A percentile compares a stretch with the other conserved stretches of the same genome.
These are phyloP conservation scores for Muricea muricata DNA, from an alignment of 92 coral and sea anemone genomes.

Conservation along the genomic window DNA sequence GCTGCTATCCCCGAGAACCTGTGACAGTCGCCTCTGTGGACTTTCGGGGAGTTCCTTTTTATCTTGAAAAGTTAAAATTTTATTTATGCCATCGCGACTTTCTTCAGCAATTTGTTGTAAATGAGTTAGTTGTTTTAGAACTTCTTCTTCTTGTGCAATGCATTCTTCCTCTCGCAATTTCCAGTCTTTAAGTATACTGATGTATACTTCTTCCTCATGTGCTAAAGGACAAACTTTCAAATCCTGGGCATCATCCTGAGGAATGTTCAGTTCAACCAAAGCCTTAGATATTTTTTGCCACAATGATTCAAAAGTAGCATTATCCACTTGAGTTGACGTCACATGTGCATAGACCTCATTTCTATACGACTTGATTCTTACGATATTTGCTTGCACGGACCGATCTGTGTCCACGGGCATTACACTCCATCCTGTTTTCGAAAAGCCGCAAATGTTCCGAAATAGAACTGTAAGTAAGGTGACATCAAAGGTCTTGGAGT, in stretches of 20 bases:
- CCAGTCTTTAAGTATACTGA: neutral
- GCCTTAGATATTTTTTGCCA: neutral
- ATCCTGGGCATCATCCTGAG: neutral
- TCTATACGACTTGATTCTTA: neutral
- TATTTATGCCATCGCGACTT: neutral
- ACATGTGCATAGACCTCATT: constrained; percentile 2
- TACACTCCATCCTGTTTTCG: neutral
- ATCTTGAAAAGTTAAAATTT: too few relatives aligned
- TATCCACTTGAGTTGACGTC: neutral
- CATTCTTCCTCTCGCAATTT: neutral
- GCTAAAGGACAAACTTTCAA: neutral
- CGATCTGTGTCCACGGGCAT: neutral
- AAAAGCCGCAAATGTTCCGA: neutral
- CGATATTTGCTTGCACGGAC: neutral
- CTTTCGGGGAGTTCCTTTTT: too few relatives aligned
- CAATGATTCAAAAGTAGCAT: neutral
- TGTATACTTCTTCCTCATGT: neutral
- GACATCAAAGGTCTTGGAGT: neutral
- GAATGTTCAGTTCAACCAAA: neutral
- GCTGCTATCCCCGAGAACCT: too few relatives aligned
- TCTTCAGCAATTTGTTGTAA: neutral
- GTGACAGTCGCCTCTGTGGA: too few relatives aligned
- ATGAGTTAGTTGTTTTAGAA: neutral
- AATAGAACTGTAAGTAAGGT: neutral
- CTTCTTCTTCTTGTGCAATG: neutral